Conservation (phyloP, 2,888 invertebrate species). For the Danaus chrysippus region DNA sequence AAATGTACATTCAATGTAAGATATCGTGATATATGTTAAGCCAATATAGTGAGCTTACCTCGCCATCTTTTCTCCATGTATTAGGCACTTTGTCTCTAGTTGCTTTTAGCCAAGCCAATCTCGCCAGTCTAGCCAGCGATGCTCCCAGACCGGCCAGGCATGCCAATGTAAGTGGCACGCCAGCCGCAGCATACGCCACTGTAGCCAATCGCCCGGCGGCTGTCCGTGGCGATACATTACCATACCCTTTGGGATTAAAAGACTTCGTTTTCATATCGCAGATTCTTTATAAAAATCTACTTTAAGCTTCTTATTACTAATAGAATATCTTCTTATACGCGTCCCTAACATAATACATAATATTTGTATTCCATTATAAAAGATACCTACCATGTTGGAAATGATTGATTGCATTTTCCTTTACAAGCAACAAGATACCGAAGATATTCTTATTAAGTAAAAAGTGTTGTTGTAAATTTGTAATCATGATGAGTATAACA, state of each 20-base stretch:
- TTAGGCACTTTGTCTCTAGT: constrained; percentile 66
- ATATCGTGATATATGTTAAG: too few species aligned
- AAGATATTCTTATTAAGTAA: too few species aligned
- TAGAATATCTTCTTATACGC: neutral
- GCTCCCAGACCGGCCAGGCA: constrained; percentile 92
- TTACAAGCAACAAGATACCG: too few species aligned
- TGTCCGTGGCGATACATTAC: constrained; percentile 90
- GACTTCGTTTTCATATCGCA: neutral
- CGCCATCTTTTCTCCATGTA: constrained; percentile 66
- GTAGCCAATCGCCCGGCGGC: constrained; percentile 90
- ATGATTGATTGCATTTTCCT: neutral
- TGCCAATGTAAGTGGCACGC: constrained; percentile 91
- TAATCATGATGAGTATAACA: too few species aligned
- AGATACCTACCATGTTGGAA: neutral
- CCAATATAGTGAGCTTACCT: constrained; percentile 41
- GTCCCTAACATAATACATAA: too few species aligned
- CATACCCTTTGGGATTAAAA: constrained; percentile 82
- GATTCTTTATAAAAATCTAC: neutral
- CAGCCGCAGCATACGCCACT: constrained; percentile 91
- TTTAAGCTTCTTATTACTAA: neutral
- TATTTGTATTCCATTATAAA: too few species aligned
- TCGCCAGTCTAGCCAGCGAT: constrained; percentile 87
- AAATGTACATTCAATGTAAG: too few species aligned
- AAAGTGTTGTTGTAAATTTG: too few species aligned
- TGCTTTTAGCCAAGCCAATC: constrained; percentile 77